Evolutionary conservation across 2,888 invertebrate species (phyloP), one percentile per base, ranked within the genome.

Genomic region (Tricholauxania praeusta): DNA sequence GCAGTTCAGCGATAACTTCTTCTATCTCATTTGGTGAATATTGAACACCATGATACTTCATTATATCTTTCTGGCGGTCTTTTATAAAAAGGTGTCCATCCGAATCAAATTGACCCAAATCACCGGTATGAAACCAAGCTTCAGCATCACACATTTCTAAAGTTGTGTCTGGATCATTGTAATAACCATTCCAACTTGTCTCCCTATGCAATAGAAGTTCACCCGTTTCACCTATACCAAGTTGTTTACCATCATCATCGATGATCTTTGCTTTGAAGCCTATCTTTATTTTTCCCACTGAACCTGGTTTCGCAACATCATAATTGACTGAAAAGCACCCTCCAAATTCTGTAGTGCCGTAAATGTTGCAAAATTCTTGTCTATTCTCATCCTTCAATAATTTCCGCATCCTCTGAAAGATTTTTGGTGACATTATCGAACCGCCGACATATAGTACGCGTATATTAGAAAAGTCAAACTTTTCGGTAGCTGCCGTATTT

Each of bases 11-110:
- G 32, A 86, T 82, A 0, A 80, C 76, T 12, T 75, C 74, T 76
- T 86, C 86, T n/a, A 86, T 84, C 72, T 86, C 86, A 0, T 80
- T 80, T 52, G 86, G 86, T 77, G 80, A 84, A 57, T 82, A 82
- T 48, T 84, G 83, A 10, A 80, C 78, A 15, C 81, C 81, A 28
- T 82, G 80, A 70, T 81, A 86, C 74, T 85, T 86, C 0, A 85
- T 74, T 14, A 86, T 82, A 71, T 87, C 87, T 74, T 85, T 87
- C 53, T 82, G 84, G 0, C 87, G 81, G 76, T 82, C 87, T 7
- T 80, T 80, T 32, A 86, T 75, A 72, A 79, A 82, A 3, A 86
- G 74, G 74, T 77, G 79, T 10, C 85, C 84, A 19, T 83, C 80
- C 1, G 83, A 79, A 72, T 87, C 84, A 63, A 87, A 83, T 71